Base-by-base conservation (phyloP, 1,140 invertebrate genomes). In the Drosophila lowei region DNA sequence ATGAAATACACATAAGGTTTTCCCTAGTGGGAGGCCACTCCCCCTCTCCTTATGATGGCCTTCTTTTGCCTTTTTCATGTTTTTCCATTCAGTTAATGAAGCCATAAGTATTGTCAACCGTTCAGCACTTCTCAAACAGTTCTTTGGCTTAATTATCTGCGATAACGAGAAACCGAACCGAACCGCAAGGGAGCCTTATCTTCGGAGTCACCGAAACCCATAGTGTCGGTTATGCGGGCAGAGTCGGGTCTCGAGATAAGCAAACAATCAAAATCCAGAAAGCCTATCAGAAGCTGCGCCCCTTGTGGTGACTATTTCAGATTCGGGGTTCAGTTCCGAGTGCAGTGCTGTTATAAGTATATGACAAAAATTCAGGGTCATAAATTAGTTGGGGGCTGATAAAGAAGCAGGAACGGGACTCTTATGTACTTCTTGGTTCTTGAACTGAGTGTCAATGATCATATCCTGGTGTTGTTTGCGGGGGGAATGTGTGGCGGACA, bases 381-480 rank as follows among this genome's bases (percentile, higher is more conserved):
- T 78, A 72, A 66, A 74, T 79, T 77, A 71, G 41, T 65, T 55
- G 58, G 23, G 13, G 11, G 21, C 48, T 70, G 71, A 79, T 74
- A 79, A 74, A 49, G 52, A 61, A 55, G 6, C 38, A n/a, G 44
- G 38, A 63, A 67, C n/a, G 44, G 28, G 52, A 66, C n/a, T 23
- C 9, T 48, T 61, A 9, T 18, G 13, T 18, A 11, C 8, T 44
- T 44, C 41, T 55, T 46, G 15, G 0, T 48, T 57, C 44, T 58
- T 58, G 23, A 41, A 71, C 75, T 66, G 41, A 42, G 56, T 58
- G 61, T 71, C 44, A 77, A 77, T 73, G 50, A 74, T 59, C 59
- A 70, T 72, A 73, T 81, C 73, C 73, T 81, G 68, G 59, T 53
- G 18, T 25, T 30, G 56, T 43, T 30, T 48, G 8, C 43, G 38